Percentiles rank a stretch among this genome's conserved stretches.
These are phyloP conservation scores for Sciaenops ocellatus DNA, from an alignment of 2,797 vertebrate genomes.

Conservation along the genomic window DNA sequence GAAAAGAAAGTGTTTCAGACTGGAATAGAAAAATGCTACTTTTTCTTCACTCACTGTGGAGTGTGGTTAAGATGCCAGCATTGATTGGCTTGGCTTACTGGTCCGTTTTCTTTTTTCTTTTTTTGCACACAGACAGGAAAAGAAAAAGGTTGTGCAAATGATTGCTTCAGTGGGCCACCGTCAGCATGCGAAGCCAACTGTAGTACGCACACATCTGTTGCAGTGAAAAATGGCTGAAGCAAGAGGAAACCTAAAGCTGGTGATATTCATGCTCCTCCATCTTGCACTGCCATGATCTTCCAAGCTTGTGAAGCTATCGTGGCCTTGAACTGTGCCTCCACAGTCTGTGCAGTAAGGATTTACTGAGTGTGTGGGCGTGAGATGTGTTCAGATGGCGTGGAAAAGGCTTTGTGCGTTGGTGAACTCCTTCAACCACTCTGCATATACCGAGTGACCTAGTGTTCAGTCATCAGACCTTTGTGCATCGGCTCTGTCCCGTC, in stretches of 20 bases:
- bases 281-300: slow-evolving; percentile 9
- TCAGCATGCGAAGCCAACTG: slow-evolving; percentile 37
- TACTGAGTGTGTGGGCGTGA: slow-evolving; percentile 2
- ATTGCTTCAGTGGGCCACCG: slow-evolving; percentile 47
- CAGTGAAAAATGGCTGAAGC: slow-evolving; percentile 27
- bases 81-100: slow-evolving; percentile 37
- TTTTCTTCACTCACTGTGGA: not conserved
- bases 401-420: slow-evolving; percentile 8
- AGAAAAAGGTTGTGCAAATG: slow-evolving; percentile 41
- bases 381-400: slow-evolving; percentile 18
- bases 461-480: slow-evolving; percentile 51
- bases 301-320: slow-evolving; percentile 3
- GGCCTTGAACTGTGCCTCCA: slow-evolving; percentile 43
- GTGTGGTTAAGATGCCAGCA: slow-evolving; percentile 28
- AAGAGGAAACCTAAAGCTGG: not conserved
- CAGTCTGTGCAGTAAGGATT: slow-evolving; percentile 15
- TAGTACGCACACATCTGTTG: slow-evolving; percentile 16
- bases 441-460: slow-evolving; percentile 21
- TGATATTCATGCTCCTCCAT: slow-evolving; percentile 18
- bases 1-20: slow-evolving; percentile 2
- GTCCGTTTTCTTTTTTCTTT: not conserved
- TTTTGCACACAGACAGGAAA: slow-evolving; percentile 1
- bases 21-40: not conserved
- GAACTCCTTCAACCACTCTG: slow-evolving; percentile 23
- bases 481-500: slow-evolving; percentile 30